A percentile compares a stretch with the other conserved stretches of the same genome.
Evolutionary conservation across 2,888 invertebrate species (phyloP).

Genomic region (Ischnura elegans): DNA sequence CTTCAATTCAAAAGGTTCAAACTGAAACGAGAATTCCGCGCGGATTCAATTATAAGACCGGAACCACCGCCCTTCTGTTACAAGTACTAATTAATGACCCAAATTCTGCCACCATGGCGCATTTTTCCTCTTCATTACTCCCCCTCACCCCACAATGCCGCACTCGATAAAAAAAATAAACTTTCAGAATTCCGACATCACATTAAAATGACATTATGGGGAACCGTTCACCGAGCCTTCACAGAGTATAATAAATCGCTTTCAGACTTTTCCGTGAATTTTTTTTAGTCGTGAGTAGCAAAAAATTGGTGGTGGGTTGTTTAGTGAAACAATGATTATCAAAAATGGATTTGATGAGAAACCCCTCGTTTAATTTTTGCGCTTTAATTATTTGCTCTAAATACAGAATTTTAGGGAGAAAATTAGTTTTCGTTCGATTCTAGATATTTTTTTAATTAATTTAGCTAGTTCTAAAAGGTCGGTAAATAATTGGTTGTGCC

Average conservation of each 20-base stretch:
- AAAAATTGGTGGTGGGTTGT: too few relatives aligned
- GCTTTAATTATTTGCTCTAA: too few relatives aligned
- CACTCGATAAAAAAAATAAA: neutral
- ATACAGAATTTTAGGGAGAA: too few relatives aligned
- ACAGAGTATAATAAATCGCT: neutral
- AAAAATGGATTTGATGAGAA: neutral
- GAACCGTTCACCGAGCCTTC: neutral
- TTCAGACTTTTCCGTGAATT: neutral
- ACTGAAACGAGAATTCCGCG: neutral
- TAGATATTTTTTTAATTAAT: too few relatives aligned
- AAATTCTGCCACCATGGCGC: neutral
- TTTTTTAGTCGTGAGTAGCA: neutral
- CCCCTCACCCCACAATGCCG: neutral
- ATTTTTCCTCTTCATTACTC: neutral
- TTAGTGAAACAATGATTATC: neutral
- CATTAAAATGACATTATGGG: neutral
- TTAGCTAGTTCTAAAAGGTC: too few relatives aligned
- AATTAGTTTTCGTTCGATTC: too few relatives aligned
- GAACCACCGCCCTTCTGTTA: neutral
- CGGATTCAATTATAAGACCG: neutral
- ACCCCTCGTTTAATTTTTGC: too few relatives aligned
- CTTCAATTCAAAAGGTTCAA: neutral
- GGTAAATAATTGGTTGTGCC: too few relatives aligned
- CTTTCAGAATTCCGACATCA: neutral
- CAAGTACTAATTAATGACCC: neutral